Base-by-base conservation (phyloP, 2,888 invertebrate species). In the Sminthurides aquaticus region DNA sequence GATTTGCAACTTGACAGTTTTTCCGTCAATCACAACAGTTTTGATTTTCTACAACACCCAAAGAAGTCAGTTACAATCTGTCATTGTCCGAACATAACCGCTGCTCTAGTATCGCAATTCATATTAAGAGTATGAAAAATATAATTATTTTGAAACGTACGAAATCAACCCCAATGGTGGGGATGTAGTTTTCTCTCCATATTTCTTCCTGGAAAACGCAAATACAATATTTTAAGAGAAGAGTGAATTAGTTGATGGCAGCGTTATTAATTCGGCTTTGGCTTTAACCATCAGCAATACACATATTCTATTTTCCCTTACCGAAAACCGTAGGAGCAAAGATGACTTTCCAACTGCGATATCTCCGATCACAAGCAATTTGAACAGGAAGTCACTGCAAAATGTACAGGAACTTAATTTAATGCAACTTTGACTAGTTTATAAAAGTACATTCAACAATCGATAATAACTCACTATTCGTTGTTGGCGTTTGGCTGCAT, bases 151-250 rank as follows among this genome's bases (percentile, higher is more conserved):
- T 52, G 34, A 43, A 20, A 86, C 89, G 87, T 84, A 91, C 90
- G 84, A 99, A 99, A 83, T 99, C 99, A 77, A 99, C 99, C 77
- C 99, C 99, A 81, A 99, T 99, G 76, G 99, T 99, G 82, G 98
- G 98, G 82, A 99, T 99, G 84, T 99, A 99, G 81, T 96, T 97
- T 82, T 99, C 99, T 80, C 98, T 99, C 82, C 98, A 99, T 74
- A 98, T 98, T 81, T 99, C 99, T 84, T 99, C 99, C 84, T 88
- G 78, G 59, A 83, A 76, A 77, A 20, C 11, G 59, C n/a, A n/a
- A n/a, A n/a, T n/a, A n/a, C n/a, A n/a, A n/a, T n/a, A n/a, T n/a
- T n/a, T n/a, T n/a, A n/a, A n/a, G n/a, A n/a, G n/a, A n/a, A n/a
- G n/a, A n/a, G n/a, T n/a, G n/a, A n/a, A n/a, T n/a, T n/a, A n/a